Conservation (phyloP, 1,140 invertebrate species). For the Calycopis cecrops region DNA sequence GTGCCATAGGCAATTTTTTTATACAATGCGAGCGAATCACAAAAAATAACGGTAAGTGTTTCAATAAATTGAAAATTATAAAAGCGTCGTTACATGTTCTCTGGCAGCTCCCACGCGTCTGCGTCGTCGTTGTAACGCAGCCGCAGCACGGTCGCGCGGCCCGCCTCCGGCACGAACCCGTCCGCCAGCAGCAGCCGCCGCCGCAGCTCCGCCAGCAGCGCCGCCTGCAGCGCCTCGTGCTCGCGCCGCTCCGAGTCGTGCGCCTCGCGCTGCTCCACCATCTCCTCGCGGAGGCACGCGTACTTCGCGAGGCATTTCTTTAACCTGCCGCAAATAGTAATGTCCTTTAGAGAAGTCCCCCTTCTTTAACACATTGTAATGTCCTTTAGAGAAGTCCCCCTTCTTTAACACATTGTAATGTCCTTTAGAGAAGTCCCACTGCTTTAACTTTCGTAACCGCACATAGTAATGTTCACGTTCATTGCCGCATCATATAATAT, state of each 20-base stretch:
- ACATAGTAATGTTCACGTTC: too few relatives aligned
- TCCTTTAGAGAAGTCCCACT: too few relatives aligned
- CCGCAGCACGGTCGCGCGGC: conserved; percentile 88
- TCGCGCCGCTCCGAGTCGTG: conserved; percentile 81
- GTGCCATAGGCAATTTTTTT: too few relatives aligned
- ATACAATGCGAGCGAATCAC: too few relatives aligned
- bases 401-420: too few relatives aligned
- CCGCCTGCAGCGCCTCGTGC: conserved; percentile 71
- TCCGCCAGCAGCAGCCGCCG: conserved; percentile 94
- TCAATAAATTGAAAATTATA: too few relatives aligned
- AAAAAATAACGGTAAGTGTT: too few relatives aligned
- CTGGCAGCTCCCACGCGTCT: conserved; percentile 85
- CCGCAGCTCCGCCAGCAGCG: conserved; percentile 78
- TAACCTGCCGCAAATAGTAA: conserved; percentile 40
- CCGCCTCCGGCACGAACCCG: conserved; percentile 96
- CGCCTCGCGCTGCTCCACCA: conserved; percentile 65
- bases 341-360: too few relatives aligned
- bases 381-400: too few relatives aligned
- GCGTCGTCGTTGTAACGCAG: conserved; percentile 91
- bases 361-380: too few relatives aligned
- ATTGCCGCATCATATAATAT: too few relatives aligned
- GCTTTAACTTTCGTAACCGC: too few relatives aligned
- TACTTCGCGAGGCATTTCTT: conserved; percentile 66
- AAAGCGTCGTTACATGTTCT: conserved; percentile 62
- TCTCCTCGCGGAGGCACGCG: conserved; percentile 61